Evolutionary conservation across 1,140 invertebrate genomes (phyloP).

Genomic region (Caenorhabditis brenneri): DNA sequence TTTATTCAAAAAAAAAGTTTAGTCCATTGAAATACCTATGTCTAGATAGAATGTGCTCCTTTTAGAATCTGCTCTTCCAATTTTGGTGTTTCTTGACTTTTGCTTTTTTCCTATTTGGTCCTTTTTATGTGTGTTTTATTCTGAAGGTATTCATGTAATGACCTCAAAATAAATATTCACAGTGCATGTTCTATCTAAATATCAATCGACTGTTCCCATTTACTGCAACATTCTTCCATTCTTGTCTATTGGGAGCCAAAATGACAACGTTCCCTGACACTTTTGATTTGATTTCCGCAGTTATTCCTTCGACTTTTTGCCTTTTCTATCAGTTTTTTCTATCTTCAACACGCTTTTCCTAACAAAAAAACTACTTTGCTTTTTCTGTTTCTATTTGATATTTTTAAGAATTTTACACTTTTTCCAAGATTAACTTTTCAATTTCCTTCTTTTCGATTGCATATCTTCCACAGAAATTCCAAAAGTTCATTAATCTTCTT

Average conservation of each 20-base stretch:
- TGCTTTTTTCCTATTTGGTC: not conserved
- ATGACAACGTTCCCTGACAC: conserved; percentile 27
- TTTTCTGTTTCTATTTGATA: not conserved
- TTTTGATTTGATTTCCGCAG: conserved; percentile 35
- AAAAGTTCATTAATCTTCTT: not conserved
- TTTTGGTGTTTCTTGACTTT: not conserved
- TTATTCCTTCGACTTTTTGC: not conserved
- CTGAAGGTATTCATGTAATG: no score
- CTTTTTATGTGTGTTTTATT: not conserved
- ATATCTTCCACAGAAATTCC: no score
- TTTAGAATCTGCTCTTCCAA: not conserved
- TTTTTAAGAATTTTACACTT: not conserved
- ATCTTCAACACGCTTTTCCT: no score
- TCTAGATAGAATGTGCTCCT: not conserved
- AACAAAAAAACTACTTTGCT: no score
- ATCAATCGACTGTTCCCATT: not conserved
- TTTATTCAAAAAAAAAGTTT: not conserved
- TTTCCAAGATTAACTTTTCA: not conserved
- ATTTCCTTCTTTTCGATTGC: no score
- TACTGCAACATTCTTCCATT: not conserved
- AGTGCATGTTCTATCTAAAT: no score
- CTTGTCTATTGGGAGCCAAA: not conserved
- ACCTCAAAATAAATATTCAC: no score
- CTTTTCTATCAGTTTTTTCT: not conserved
- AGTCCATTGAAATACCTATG: not conserved